A percentile compares a stretch with the other conserved stretches of the same genome.
These are phyloP conservation scores for Sisor rabdophorus DNA, from an alignment of 2,113 vertebrate genomes.

Conservation along the genomic window DNA sequence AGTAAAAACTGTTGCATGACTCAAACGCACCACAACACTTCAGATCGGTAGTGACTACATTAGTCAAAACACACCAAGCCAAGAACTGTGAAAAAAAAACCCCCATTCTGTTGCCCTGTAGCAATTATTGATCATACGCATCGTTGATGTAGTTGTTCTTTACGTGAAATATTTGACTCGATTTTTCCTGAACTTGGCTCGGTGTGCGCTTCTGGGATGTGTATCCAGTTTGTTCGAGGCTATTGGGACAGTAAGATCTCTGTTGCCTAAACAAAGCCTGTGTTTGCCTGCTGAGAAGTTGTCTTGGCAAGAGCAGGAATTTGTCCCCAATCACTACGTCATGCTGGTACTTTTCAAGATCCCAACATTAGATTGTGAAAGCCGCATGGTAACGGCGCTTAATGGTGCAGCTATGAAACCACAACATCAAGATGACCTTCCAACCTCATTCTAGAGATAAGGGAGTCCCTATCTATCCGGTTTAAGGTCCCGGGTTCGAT, in stretches of 20 bases:
- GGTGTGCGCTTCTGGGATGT: conserved; percentile 27
- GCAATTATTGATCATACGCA: not conserved
- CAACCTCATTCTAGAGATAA: not conserved
- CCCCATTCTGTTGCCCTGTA: conserved; percentile 13
- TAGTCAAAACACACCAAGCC: not conserved
- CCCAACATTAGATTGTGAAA: conserved; percentile 33
- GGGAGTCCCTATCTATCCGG: no score
- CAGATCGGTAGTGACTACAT: conserved; percentile 2
- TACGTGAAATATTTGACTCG: not conserved
- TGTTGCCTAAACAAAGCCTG: conserved; percentile 45
- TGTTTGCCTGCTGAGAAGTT: conserved; percentile 50
- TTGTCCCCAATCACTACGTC: conserved; percentile 47
- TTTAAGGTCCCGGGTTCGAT: no score
- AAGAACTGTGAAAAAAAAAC: conserved; percentile 17
- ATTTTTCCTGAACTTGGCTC: not conserved
- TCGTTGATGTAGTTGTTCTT: not conserved
- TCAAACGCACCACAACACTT: conserved; percentile 14
- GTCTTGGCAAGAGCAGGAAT: conserved; percentile 53
- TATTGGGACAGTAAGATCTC: conserved; percentile 43
- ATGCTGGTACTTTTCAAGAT: conserved; percentile 45
- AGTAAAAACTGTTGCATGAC: conserved; percentile 2
- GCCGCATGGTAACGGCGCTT: conserved; percentile 34
- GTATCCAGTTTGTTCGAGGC: conserved; percentile 18
- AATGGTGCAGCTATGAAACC: conserved; percentile 13
- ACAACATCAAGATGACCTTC: conserved; percentile 15